Evolutionary conservation across 2,113 vertebrate species (phyloP), one percentile per base, ranked within the genome.

Genomic region (Gavialis gangeticus): DNA sequence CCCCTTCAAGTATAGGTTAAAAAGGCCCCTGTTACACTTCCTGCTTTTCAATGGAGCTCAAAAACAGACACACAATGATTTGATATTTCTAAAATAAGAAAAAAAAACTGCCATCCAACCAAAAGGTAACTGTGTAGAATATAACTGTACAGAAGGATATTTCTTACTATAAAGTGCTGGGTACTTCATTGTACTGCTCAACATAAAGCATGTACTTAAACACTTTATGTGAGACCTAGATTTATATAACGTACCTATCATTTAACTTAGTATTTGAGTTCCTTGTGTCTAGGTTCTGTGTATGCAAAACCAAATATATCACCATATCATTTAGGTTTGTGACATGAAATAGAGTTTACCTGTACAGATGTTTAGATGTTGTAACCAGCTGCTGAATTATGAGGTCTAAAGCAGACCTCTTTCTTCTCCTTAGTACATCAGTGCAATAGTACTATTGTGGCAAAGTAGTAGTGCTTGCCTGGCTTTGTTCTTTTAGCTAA

Each of bases 381-480:
- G 46, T 46, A 73, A 22, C 34, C 22, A 73, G 21, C 34, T 46
- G 19, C 37, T 24, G 34, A 83, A 1, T 27, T 57, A 56, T 55
- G 34, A 91, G 89, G 62, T n/a, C 63, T 59, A 16, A 62, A 81
- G 73, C 0, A 4, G 77, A 75, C 16, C 79, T 84, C 71, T 79
- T 89, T 88, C 87, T 93, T 96, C 84, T 81, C 30, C 60, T 93
- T 91, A 95, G 81, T 83, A 86, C 27, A 69, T 85, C 27, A 75
- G 87, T 89, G 89, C 12, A 79, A 62, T 94, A 84, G 77, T 91
- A 92, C 84, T 77, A 64, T 13, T 83, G 60, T 60, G 69, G 79
- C 57, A 94, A 84, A 95, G 62, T 75, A 88, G 82, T 75, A 95
- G 46, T 25, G 34, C 11, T 87, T 75, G 90, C 88, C 85, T 87